Evolutionary conservation across 2,797 vertebrate species (phyloP), one percentile per base, ranked within the genome.

Genomic region (Cynodonichthys magdalenae): DNA sequence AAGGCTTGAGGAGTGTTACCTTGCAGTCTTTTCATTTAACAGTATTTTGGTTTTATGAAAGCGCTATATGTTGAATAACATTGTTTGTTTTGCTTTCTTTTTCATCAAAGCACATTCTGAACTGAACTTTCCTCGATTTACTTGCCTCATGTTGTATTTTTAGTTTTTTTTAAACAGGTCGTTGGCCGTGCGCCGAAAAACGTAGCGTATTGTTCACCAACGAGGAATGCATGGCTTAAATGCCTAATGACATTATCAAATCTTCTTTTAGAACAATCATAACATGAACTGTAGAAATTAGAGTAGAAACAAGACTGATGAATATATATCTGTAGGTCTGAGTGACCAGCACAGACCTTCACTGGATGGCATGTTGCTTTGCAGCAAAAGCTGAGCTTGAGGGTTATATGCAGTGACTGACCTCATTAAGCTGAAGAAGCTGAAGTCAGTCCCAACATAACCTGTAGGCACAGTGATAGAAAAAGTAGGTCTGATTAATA

Each of bases 351-450:
- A 15, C 27, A 44, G 50, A 50, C 31, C 18, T 45, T 63, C 12
- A 12, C 36, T 39, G 36, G 36, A 39, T 39, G 36, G 12, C 36
- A 39, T 39, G 11, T 14, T 39, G 36, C 36, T 39, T 39, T 39
- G 36, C 11, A 39, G 11, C 11, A 12, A 14, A 39, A 39, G 36
- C 11, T 39, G 9, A 39, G 19, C 48, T 61, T 29, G 11, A 5
- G 27, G 31, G 59, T 50, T 44, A 27, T 17, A 15, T 15, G 11
- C 27, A n/a, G 39, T 19, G 59, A 29, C 17, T 52, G 28, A n/a
- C 59, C 48, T 61, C 59, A 61, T 42, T 61, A 4, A 61, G 39
- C 27, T 60, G 15, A 51, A 28, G 36, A 1, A 44, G 49, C 36
- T 29, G 12, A 44, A 62, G 24, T 52, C n/a, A 4, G 36, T 44